Evolutionary conservation across 2,888 invertebrate species (phyloP).

Genomic region (Pammene fasciana): DNA sequence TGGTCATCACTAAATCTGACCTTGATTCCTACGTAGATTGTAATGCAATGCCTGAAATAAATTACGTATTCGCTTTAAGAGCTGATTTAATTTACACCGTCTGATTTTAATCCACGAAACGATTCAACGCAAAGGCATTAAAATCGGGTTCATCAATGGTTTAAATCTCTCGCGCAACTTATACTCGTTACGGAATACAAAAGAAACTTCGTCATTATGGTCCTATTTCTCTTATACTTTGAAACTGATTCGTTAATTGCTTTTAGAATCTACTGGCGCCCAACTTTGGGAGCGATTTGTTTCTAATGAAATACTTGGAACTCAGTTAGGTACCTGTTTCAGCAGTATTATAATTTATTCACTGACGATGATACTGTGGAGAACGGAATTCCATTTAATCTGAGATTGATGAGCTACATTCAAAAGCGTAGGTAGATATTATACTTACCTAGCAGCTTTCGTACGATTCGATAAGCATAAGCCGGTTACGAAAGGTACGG

Average conservation of each 20-base stretch:
- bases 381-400: constrained; percentile 36
- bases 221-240: constrained; percentile 38
- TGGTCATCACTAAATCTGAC: too few species aligned
- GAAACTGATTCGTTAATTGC: constrained; percentile 42
- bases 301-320: constrained; percentile 36
- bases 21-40: too few species aligned
- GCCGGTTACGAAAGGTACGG: constrained; percentile 45
- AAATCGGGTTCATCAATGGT: background rate
- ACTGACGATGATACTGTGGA: constrained; percentile 24
- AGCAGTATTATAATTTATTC: constrained; percentile 35
- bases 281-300: constrained; percentile 39
- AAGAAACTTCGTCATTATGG: constrained; percentile 42
- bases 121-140: background rate
- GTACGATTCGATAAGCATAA: constrained; percentile 39
- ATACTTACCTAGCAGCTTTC: constrained; percentile 25
- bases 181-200: constrained; percentile 32
- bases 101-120: background rate
- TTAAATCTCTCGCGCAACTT: constrained; percentile 24
- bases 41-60: too few species aligned
- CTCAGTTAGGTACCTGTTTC: constrained; percentile 35
- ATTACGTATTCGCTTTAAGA: background rate
- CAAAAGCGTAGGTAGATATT: constrained; percentile 30
- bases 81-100: background rate
- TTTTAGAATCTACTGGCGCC: constrained; percentile 38
- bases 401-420: constrained; percentile 29